phyloP scores from a whole-genome alignment of 2,113 vertebrate genomes.

The Gymnocephalus cernua region DNA sequence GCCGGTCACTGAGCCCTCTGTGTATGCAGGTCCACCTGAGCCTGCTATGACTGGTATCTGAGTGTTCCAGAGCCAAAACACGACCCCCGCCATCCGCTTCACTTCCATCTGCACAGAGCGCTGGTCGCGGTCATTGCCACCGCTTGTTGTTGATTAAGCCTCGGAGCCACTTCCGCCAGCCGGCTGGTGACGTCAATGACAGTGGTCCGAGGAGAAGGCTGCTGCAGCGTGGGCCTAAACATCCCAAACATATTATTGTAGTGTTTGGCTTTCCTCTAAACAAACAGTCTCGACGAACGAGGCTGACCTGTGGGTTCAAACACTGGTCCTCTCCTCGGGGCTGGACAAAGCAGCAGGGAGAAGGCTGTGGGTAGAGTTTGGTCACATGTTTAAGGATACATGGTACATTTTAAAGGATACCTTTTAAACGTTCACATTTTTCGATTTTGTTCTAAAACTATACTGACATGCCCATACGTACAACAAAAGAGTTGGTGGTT shows the following conservation, averaged over 20 bases:
- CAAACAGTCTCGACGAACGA: conserved; percentile 44
- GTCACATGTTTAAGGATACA: neutral
- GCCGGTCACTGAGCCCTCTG: conserved; percentile 7
- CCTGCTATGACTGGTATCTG: conserved; percentile 34
- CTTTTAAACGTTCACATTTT: neutral
- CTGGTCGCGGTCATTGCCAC: conserved; percentile 11
- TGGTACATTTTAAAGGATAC: neutral
- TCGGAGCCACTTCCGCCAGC: conserved; percentile 58
- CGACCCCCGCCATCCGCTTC: conserved; percentile 22
- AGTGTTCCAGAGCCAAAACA: conserved; percentile 70
- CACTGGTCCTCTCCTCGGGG: neutral
- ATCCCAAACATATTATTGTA: conserved; percentile 57
- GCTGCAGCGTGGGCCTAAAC: conserved; percentile 31
- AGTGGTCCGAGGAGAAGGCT: conserved; percentile 27
- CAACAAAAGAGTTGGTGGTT: neutral
- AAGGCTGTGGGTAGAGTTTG: neutral
- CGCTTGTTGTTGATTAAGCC: conserved; percentile 65
- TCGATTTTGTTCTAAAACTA: neutral
- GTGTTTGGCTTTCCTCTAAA: conserved; percentile 70
- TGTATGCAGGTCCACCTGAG: conserved; percentile 23
- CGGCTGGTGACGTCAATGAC: conserved; percentile 66
- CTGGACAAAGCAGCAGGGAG: conserved; percentile 12
- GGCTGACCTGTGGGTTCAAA: conserved; percentile 20
- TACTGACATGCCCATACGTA: neutral
- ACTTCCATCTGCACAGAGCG: conserved; percentile 18